Percentiles rank a stretch among this genome's conserved stretches.
phyloP scores from a whole-genome alignment of 30 jellyfish, hydroid and myxozoan species.

The Chrysaora quinquecirrha region DNA sequence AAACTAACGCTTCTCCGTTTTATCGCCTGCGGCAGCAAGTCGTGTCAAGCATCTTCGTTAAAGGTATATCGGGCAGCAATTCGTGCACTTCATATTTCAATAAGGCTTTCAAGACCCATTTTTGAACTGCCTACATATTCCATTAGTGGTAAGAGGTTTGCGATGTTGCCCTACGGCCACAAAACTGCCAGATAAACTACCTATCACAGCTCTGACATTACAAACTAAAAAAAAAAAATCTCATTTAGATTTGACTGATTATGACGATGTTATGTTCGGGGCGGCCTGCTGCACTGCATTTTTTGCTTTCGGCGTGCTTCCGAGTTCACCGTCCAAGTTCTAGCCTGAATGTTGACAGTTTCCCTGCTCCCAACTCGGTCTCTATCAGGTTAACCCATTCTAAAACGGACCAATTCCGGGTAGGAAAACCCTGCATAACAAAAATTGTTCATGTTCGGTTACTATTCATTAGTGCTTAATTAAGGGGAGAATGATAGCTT shows the following conservation, averaged over 20 bases:
- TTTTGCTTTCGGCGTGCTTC: constrained; percentile 16
- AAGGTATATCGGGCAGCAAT: constrained; percentile 2
- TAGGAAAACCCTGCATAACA: too few relatives aligned
- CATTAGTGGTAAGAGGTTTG: neutral
- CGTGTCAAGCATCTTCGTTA: constrained; percentile 10
- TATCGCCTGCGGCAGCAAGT: neutral
- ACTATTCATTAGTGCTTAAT: too few relatives aligned
- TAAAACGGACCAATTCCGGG: too few relatives aligned
- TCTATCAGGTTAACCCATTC: too few relatives aligned
- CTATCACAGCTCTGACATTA: neutral
- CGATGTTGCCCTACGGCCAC: neutral
- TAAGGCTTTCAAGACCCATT: constrained; percentile 17
- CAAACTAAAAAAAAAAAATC: neutral
- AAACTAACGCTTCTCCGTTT: constrained; percentile 10
- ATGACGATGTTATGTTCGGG: constrained; percentile 1
- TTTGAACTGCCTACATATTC: neutral
- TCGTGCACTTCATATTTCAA: constrained; percentile 1
- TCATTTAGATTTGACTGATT: neutral
- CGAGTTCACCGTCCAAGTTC: neutral
- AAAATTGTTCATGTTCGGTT: too few relatives aligned
- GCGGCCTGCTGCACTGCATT: constrained; percentile 21
- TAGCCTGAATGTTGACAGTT: neutral
- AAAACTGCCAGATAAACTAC: neutral
- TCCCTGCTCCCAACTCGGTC: too few relatives aligned
- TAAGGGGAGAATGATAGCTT: too few relatives aligned